These are phyloP conservation scores for Hippopotamus amphibius DNA, from an alignment of 2,113 vertebrate genomes.

Conservation along the genomic window DNA sequence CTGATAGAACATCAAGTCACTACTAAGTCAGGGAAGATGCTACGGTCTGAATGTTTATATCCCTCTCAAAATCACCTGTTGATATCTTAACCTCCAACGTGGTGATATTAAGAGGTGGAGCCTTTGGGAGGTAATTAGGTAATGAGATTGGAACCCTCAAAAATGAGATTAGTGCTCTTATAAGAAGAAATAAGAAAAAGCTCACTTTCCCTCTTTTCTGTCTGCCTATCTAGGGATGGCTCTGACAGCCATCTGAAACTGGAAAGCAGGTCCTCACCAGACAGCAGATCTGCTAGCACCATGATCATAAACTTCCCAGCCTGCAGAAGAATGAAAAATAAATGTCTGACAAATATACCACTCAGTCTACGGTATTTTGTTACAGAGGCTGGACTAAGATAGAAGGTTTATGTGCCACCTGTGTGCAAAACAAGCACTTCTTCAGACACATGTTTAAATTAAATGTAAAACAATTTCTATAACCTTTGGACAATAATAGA, in stretches of 20 bases:
- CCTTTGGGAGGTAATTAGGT: background rate
- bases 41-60: background rate
- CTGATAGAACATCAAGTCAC: background rate
- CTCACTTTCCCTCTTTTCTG: background rate
- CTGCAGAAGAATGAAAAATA: background rate
- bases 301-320: background rate
- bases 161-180: background rate
- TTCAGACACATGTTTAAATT: background rate
- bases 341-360: background rate
- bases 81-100: background rate
- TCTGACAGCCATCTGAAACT: background rate
- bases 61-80: background rate
- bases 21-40: background rate
- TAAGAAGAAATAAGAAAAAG: background rate
- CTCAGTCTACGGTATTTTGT: background rate
- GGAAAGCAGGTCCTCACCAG: background rate
- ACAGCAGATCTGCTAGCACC: background rate
- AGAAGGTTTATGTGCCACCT: background rate
- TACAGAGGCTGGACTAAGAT: background rate
- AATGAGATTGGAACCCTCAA: background rate
- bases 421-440: background rate
- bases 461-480: background rate
- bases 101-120: background rate
- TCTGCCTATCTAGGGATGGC: no score
- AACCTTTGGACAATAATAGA: background rate